Percentiles rank a stretch among this genome's conserved stretches.
Conservation (phyloP, 2,888 invertebrate genomes). For the Cryptus viduatorius region DNA sequence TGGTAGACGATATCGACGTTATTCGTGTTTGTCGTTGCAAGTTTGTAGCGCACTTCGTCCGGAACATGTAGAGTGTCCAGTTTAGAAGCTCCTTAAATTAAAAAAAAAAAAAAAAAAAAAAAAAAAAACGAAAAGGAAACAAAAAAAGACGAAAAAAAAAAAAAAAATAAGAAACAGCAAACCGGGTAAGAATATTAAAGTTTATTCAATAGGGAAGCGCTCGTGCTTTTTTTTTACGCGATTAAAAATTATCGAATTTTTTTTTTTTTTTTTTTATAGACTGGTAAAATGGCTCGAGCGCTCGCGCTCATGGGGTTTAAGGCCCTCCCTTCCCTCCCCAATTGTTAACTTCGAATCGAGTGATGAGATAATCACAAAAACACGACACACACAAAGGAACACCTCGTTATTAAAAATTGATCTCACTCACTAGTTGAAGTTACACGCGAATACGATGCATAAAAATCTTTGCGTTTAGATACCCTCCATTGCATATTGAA, state of each 20-base stretch:
- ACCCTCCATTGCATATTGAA: slow-evolving; percentile 45
- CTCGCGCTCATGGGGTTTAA: neutral
- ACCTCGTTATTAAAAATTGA: slow-evolving; percentile 55
- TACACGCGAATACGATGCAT: slow-evolving; percentile 50
- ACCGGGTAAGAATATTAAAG: slow-evolving; percentile 33
- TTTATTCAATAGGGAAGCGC: slow-evolving; percentile 75
- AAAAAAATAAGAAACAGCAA: slow-evolving; percentile 12
- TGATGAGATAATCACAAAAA: slow-evolving; percentile 32
- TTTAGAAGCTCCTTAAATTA: slow-evolving; percentile 80
- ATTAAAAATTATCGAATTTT: slow-evolving; percentile 55
- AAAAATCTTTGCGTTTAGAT: slow-evolving; percentile 46
- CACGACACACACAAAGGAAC: neutral
- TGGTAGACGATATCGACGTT: slow-evolving; percentile 60
- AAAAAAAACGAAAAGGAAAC: neutral
- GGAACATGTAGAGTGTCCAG: slow-evolving; percentile 69
- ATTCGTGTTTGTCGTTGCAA: slow-evolving; percentile 60
- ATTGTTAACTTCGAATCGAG: slow-evolving; percentile 48
- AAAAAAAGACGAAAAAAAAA: neutral
- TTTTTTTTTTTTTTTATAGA: slow-evolving; percentile 35
- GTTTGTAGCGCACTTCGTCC: slow-evolving; percentile 41
- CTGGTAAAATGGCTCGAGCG: slow-evolving; percentile 18
- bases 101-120: slow-evolving; percentile 53
- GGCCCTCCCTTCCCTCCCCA: neutral
- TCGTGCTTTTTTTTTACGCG: slow-evolving; percentile 77
- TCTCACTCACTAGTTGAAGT: slow-evolving; percentile 61